Evolutionary conservation across 1,140 invertebrate species (phyloP).

Genomic region (Danaus plexippus): DNA sequence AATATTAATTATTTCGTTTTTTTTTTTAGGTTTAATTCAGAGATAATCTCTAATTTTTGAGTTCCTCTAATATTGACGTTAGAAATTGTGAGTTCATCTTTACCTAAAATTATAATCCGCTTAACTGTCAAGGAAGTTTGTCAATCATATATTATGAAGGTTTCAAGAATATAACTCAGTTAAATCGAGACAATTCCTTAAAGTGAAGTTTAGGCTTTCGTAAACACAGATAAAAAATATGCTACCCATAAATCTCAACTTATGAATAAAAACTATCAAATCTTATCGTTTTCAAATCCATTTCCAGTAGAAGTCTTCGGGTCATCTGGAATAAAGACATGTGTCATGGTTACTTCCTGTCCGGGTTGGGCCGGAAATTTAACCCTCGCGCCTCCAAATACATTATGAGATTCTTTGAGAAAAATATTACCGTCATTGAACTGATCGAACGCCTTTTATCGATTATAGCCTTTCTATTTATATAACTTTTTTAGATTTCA

Average conservation of each 20-base stretch:
- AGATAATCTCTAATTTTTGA: no score
- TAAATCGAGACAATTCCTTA: constrained; percentile 7
- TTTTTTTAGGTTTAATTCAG: no score
- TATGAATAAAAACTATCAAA: no score
- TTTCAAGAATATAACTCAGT: background rate
- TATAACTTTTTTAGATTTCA: background rate
- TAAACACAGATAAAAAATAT: constrained; percentile 6
- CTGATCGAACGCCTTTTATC: constrained; percentile 8
- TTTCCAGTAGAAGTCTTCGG: constrained; percentile 10
- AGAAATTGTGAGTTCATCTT: no score
- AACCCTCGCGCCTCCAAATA: constrained; percentile 23
- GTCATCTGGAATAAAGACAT: constrained; percentile 22
- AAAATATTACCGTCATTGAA: constrained; percentile 18
- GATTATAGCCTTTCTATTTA: no score
- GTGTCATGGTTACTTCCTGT: constrained; percentile 17
- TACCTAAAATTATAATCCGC: no score
- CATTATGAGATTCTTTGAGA: constrained; percentile 15
- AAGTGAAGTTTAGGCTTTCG: constrained; percentile 15
- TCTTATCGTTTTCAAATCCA: no score
- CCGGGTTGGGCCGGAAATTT: constrained; percentile 20
- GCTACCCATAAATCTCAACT: no score
- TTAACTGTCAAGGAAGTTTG: no score
- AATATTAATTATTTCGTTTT: no score
- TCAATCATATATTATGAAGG: no score
- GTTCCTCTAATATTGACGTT: no score